Evolutionary conservation across 1,140 invertebrate species (phyloP), one percentile per base, ranked within the genome.

Genomic region (Adelges cooleyi): DNA sequence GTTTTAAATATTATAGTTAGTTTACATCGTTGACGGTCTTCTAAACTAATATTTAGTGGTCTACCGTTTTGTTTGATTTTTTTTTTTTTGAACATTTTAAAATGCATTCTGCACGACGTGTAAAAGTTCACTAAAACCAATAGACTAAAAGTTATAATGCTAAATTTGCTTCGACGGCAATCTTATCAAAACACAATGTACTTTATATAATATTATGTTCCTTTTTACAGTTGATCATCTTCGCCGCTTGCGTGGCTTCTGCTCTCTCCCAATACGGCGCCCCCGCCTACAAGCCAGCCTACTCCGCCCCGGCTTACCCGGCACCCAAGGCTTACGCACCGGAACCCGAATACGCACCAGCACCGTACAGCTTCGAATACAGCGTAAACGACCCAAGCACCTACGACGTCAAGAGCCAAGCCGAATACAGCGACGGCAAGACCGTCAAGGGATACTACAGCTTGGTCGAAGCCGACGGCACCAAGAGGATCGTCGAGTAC

Each of bases 381-480:
- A 71, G 69, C 42, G 74, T 75, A 8, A 70, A 74, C 65, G 73
- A 76, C 67, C 69, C 68, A 9, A 68, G 73, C 52, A 72, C 71
- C 23, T 73, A 73, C 17, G 74, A 76, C 62, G 68, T 73, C 46
- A 70, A 76, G 40, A 68, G 68, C 27, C 73, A 75, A 67, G 70
- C 68, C 56, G 75, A 76, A 65, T 50, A 67, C 40, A 65, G 69
- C n/a, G 70, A 71, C 42, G 71, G 71, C 2, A 69, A 69, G 65
- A 68, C 44, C 78, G 6, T 75, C 75, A 38, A 66, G 18, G 79
- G 79, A 2, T 77, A 75, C 1, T 82, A 81, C 73, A 78, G 70
- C 22, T 70, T 76, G 27, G 68, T 75, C 42, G 75, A 76, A 68
- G 69, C 76, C 4, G 77, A 78, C 68, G 76, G 76, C 53, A 72